Percentiles rank a stretch among this genome's conserved stretches.
Evolutionary conservation across 2,888 invertebrate genomes (phyloP).

Genomic region (Lochmaea crataegi): DNA sequence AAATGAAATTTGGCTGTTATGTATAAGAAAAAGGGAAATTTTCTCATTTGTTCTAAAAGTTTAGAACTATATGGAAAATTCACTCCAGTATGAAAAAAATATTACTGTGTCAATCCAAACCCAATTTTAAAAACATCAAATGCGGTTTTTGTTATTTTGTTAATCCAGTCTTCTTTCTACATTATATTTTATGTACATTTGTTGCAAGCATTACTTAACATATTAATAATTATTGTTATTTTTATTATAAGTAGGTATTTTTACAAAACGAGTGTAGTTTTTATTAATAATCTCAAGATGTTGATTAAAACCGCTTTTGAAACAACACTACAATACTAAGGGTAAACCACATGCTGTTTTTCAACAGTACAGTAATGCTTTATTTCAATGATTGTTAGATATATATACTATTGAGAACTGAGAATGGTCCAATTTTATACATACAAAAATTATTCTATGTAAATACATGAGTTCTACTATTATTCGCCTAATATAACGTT

Average conservation of each 20-base stretch:
- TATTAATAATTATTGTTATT: neutral
- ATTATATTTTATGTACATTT: neutral
- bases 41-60: too few species aligned
- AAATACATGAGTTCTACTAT: too few species aligned
- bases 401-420: neutral
- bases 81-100: conserved; percentile 11
- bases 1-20: too few species aligned
- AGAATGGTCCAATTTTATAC: neutral
- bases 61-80: conserved; percentile 5
- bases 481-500: too few species aligned
- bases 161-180: neutral
- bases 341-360: conserved; percentile 7
- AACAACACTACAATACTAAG: conserved; percentile 10
- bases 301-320: conserved; percentile 27
- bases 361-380: neutral
- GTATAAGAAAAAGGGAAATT: too few species aligned
- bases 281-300: neutral
- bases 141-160: conserved; percentile 12
- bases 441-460: too few species aligned
- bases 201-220: neutral
- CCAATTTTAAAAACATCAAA: conserved; percentile 16
- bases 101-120: conserved; percentile 14
- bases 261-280: neutral
- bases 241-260: neutral
- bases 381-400: neutral